phyloP scores from a whole-genome alignment of 2,797 vertebrate species.

The Sebastiscus tertius region DNA sequence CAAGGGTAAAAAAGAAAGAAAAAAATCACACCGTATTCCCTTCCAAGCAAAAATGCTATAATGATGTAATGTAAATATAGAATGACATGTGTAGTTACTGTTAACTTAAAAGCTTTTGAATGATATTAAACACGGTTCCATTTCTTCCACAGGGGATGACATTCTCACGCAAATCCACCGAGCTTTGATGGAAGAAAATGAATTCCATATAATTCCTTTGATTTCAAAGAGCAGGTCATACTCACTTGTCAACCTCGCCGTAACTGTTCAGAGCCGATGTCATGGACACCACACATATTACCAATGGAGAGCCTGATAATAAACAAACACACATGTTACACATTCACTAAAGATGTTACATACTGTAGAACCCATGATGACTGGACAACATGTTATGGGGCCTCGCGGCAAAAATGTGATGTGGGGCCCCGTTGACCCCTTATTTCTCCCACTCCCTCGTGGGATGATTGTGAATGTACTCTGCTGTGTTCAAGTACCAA shows the following conservation, averaged over 20 bases:
- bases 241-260: conserved; percentile 90
- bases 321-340: conserved; percentile 31
- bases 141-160: conserved; percentile 48
- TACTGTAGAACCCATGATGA: not conserved
- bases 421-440: not conserved
- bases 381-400: not conserved
- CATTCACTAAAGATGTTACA: conserved; percentile 4
- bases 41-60: not conserved
- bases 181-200: conserved; percentile 2
- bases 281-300: conserved; percentile 90
- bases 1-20: not conserved
- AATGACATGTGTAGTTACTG: conserved; percentile 1
- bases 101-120: conserved; percentile 21
- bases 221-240: conserved; percentile 35
- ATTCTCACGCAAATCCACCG: conserved; percentile 28
- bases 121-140: conserved; percentile 3
- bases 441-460: not conserved
- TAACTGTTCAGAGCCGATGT: conserved; percentile 89
- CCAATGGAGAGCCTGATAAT: conserved; percentile 87
- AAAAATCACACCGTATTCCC: not conserved
- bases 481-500: not conserved
- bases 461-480: not conserved
- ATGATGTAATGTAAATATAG: conserved; percentile 32
- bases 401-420: not conserved
- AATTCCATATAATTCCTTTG: not conserved